Evolutionary conservation across 2,888 invertebrate genomes (phyloP).

Genomic region (Bugula neritina): DNA sequence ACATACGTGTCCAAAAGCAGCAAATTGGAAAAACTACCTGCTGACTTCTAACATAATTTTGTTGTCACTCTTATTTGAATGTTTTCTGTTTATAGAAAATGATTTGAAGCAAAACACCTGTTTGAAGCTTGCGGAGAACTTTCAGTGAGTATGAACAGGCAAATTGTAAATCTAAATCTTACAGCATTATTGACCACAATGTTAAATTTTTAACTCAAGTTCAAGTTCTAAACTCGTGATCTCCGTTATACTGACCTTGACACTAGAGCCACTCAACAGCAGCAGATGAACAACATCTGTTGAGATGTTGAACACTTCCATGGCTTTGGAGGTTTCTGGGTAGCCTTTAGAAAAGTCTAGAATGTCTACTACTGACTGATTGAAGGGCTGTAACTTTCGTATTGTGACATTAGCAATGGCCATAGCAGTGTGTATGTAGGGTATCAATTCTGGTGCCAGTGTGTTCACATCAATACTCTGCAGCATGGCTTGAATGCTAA

Average conservation of each 20-base stretch:
- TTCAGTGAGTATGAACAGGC: no score
- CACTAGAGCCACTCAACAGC: neutral
- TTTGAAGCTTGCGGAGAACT: no score
- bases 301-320: neutral
- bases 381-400: neutral
- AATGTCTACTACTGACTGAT: slow-evolving; percentile 1
- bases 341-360: neutral
- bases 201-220: no score
- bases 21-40: neutral
- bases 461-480: neutral
- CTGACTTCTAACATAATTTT: neutral
- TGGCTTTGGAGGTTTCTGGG: slow-evolving; percentile 13
- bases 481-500: neutral
- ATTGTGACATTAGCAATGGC: slow-evolving; percentile 18
- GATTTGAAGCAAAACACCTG: no score
- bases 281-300: slow-evolving; percentile 7
- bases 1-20: neutral
- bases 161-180: no score
- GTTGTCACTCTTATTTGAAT: neutral
- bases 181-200: no score
- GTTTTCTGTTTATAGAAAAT: no score
- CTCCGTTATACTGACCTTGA: slow-evolving; percentile 18
- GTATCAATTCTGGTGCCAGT: neutral
- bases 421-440: slow-evolving; percentile 5
- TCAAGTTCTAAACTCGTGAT: no score